Evolutionary conservation across 2,113 vertebrate species (phyloP).

Genomic region (Girardinichthys multiradiatus): DNA sequence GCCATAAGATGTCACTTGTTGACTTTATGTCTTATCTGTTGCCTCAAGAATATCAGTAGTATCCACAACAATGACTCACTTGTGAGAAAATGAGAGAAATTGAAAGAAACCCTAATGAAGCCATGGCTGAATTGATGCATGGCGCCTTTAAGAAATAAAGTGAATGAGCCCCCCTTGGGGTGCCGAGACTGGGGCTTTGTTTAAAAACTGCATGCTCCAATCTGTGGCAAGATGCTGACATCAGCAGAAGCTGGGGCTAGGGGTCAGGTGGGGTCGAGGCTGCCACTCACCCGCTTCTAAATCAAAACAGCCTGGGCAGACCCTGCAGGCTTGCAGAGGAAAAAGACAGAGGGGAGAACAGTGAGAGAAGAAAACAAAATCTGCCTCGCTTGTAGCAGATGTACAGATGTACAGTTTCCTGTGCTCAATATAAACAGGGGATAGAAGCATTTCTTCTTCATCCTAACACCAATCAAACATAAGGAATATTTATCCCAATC

Average conservation of each 20-base stretch:
- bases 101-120: neutral
- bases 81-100: neutral
- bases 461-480: conserved; percentile 5
- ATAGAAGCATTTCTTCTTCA: conserved; percentile 9
- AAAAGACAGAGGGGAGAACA: conserved; percentile 19
- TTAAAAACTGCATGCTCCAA: conserved; percentile 74
- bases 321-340: conserved; percentile 34
- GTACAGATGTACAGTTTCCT: conserved; percentile 27
- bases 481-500: neutral
- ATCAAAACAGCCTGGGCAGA: conserved; percentile 68
- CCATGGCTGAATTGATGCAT: conserved; percentile 24
- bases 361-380: conserved; percentile 24
- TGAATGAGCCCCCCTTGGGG: conserved; percentile 47
- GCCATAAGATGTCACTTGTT: conserved; percentile 12
- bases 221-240: conserved; percentile 80
- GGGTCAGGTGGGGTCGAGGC: conserved; percentile 76
- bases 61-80: neutral
- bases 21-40: conserved; percentile 1
- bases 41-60: neutral
- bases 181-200: conserved; percentile 66
- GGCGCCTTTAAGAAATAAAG: conserved; percentile 71
- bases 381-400: conserved; percentile 22
- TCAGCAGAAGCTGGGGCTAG: conserved; percentile 72
- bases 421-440: conserved; percentile 13
- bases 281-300: conserved; percentile 74